Evolutionary conservation across 2,888 invertebrate species (phyloP).

Genomic region (Balanococcus diminutus): DNA sequence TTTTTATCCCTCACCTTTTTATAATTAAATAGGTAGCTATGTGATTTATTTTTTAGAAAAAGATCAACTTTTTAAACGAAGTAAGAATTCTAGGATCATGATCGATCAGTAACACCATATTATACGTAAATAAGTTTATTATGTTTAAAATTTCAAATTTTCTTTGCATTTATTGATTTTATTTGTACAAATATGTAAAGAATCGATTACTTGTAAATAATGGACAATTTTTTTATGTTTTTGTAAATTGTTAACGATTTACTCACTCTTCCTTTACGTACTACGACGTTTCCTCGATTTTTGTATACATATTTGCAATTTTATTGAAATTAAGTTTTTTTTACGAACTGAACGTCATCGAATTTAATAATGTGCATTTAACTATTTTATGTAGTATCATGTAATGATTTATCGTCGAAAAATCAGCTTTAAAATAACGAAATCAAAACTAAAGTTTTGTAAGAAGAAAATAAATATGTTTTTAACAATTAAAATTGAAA

Average conservation of each 20-base stretch:
- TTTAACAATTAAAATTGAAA: not conserved
- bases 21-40: not conserved
- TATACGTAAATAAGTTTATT: not conserved
- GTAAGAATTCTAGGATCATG: not conserved
- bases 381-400: not conserved
- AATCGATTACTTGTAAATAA: constrained; percentile 9
- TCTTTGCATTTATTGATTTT: constrained; percentile 3
- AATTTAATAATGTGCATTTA: not conserved
- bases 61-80: not conserved
- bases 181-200: not conserved
- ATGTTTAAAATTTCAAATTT: not conserved
- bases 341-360: not conserved
- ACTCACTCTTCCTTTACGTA: not conserved
- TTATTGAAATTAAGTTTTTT: constrained; percentile 3
- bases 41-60: not conserved
- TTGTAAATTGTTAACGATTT: constrained; percentile 4
- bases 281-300: not conserved
- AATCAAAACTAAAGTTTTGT: constrained; percentile 35
- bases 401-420: constrained; percentile 3
- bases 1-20: not conserved
- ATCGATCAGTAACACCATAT: not conserved
- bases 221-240: not conserved
- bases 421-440: constrained; percentile 11
- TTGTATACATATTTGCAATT: not conserved
- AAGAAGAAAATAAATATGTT: constrained; percentile 20